Evolutionary conservation across 2,888 invertebrate genomes (phyloP), one percentile per base, ranked within the genome.

Genomic region (Mongoloraphidia duomilia): DNA sequence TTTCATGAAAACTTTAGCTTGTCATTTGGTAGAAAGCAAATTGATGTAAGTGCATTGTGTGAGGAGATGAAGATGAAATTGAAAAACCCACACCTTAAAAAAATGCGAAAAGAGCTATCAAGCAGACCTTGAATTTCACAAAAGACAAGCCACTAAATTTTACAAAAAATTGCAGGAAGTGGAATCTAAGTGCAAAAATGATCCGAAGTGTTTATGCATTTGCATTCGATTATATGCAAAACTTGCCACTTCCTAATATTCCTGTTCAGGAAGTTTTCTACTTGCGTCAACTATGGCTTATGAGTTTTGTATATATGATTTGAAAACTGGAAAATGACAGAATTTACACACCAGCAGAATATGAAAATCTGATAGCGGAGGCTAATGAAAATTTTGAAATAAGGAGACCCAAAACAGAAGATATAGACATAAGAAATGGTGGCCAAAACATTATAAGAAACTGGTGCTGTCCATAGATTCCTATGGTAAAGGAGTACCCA

Each of bases 211-310:
- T n/a, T n/a, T n/a, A n/a, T n/a, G 55, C 45, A 37, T 50, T 57
- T 46, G 36, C 47, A 10, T 55, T 58, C 39, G 56, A 59, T 52
- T 59, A 49, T 50, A 58, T 57, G 56, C 56, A 58, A 51, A 59
- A 59, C 47, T 46, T 56, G 14, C 57, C 56, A 34, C 43, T 59
- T 37, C 57, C 57, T 9, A 17, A 41, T n/a, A 53, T 57, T 42
- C 57, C 57, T 34, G 54, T 58, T 4, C 59, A 58, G 50, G 52
- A 57, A 36, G 49, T 56, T 35, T 55, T 58, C 48, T 57, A 58
- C 49, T 39, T 54, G 13, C 48, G 55, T 39, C 53, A 59, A 49
- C 44, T 58, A n/a, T 55, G 57, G 57, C 50, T 54, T 14, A 49
- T 52, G 38, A 47, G 52, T 34, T 57, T 57, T 48, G 48, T 13